Evolutionary conservation across 2,797 vertebrate genomes (phyloP).

Genomic region (Coilia nasus): DNA sequence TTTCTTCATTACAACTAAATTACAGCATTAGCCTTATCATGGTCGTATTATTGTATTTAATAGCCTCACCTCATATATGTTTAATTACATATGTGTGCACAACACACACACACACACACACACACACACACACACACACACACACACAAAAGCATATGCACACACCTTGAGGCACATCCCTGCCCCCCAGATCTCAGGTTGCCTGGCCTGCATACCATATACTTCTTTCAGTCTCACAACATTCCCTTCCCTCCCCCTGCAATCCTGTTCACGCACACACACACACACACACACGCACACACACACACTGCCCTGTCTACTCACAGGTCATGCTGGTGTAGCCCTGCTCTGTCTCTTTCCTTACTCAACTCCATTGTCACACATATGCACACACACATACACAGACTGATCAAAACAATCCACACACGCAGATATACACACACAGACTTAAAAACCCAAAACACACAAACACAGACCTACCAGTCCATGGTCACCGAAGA

Average conservation of each 20-base stretch:
- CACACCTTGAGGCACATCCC: constrained; percentile 20
- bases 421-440: no score
- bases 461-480: no score
- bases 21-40: no score
- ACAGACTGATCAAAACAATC: neutral
- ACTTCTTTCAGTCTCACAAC: constrained; percentile 26
- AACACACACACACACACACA: neutral
- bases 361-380: no score
- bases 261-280: constrained; percentile 1
- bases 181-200: constrained; percentile 40
- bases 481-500: no score
- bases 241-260: neutral
- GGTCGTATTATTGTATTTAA: no score
- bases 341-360: no score
- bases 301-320: neutral
- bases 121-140: neutral
- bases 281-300: neutral
- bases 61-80: no score
- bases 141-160: neutral
- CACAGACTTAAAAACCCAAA: no score
- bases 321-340: no score
- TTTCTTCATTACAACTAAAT: no score
- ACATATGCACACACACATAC: neutral
- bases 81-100: neutral
- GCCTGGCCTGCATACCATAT: constrained; percentile 44